Base-by-base conservation (phyloP, 2,113 vertebrate genomes). In the Catharus minimus region DNA sequence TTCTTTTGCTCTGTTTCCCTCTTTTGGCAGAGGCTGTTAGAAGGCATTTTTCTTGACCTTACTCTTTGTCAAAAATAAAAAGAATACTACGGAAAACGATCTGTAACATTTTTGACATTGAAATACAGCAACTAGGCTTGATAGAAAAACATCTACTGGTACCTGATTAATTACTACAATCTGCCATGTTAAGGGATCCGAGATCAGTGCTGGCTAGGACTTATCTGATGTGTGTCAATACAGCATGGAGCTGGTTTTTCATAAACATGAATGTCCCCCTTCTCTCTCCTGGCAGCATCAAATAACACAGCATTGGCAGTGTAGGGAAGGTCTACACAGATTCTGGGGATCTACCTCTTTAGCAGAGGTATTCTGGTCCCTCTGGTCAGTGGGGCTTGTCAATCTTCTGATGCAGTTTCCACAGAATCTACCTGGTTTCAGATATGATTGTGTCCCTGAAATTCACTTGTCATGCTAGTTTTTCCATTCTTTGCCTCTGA, bases 401-500 rank as follows among this genome's bases (percentile, higher is more conserved):
- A 47, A 41, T 76, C 76, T 94, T 89, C 15, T 84, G 36, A 67
- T 1, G 1, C 13, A 38, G 50, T 38, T 93, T 88, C 47, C 23
- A n/a, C 32, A 69, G 71, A 85, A 38, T 8, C 3, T 28, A 81
- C 72, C 33, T 74, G 11, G 20, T 82, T 81, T 86, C 21, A 65
- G 24, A 11, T 46, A 49, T 47, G 66, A 23, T 33, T 73, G 7
- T 74, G 12, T 58, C 72, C 32, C 30, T 44, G 32, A 88, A 89
- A 72, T 82, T 64, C 23, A n/a, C 28, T 77, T 86, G 28, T 82
- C 82, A 66, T 28, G 28, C 18, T 82, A 33, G 39, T 52, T 80
- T 91, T 96, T 73, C 41, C 66, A 69, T 38, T 44, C 68, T 92
- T 94, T 90, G 36, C 74, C 56, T 90, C 73, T 90, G 76, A 69